phyloP scores from a whole-genome alignment of 2,888 invertebrate genomes.

The Trissolcus japonicus region DNA sequence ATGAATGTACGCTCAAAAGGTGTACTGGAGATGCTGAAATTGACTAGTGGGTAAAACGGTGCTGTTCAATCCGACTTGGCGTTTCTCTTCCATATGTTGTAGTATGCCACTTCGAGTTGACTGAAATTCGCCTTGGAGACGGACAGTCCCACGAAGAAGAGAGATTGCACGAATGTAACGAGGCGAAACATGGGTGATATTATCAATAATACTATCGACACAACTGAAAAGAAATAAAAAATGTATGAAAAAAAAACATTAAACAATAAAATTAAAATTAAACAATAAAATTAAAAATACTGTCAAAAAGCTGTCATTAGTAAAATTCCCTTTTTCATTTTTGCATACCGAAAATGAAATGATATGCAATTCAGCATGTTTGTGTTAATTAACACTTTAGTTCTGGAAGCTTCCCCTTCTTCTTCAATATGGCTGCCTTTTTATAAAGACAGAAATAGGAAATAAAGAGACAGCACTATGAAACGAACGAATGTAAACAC shows the following conservation, averaged over 20 bases:
- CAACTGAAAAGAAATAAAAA: slow-evolving; percentile 60
- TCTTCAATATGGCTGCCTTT: no score
- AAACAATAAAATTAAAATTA: background rate
- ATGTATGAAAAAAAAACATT: background rate
- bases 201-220: slow-evolving; percentile 65
- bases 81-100: slow-evolving; percentile 67
- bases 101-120: slow-evolving; percentile 73
- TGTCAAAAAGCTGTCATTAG: no score
- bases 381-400: no score
- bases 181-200: slow-evolving; percentile 71
- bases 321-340: no score
- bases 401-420: no score
- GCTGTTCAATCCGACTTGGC: slow-evolving; percentile 45
- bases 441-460: no score
- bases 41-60: slow-evolving; percentile 2
- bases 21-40: slow-evolving; percentile 17
- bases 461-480: no score
- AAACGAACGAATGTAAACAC: no score
- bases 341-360: no score
- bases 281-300: no score
- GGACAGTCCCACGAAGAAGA: slow-evolving; percentile 69
- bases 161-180: slow-evolving; percentile 67
- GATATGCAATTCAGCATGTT: no score
- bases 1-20: slow-evolving; percentile 20
- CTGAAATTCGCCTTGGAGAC: slow-evolving; percentile 69